phyloP scores from a whole-genome alignment of 2,113 vertebrate genomes.

The Syngnathus scovelli region DNA sequence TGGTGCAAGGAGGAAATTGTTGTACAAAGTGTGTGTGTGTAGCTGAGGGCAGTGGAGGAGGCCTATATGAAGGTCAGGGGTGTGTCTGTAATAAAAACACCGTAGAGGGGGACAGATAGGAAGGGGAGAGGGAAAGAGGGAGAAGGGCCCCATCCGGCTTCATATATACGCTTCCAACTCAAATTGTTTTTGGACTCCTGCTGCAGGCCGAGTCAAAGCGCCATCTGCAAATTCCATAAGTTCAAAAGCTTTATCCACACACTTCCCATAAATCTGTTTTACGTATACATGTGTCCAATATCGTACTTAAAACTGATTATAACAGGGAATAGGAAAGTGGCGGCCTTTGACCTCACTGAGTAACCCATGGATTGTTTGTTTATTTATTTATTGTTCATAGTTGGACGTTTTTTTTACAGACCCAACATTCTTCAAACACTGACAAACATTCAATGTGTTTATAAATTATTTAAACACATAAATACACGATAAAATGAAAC shows the following conservation, averaged over 20 bases:
- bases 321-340: too few relatives aligned
- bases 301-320: neutral
- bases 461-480: too few relatives aligned
- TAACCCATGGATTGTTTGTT: too few relatives aligned
- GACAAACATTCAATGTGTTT: too few relatives aligned
- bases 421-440: too few relatives aligned
- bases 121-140: conserved; percentile 36
- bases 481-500: too few relatives aligned
- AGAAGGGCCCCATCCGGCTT: conserved; percentile 42
- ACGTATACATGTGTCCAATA: neutral
- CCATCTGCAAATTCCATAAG: neutral
- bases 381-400: too few relatives aligned
- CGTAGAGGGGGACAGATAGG: conserved; percentile 43
- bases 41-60: conserved; percentile 29
- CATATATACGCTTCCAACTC: conserved; percentile 32
- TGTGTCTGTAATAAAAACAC: conserved; percentile 61
- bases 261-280: neutral
- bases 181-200: conserved; percentile 11
- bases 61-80: conserved; percentile 57
- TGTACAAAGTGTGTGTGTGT: conserved; percentile 8
- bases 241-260: neutral
- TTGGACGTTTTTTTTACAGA: too few relatives aligned
- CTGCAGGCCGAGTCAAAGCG: conserved; percentile 10
- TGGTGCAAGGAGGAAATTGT: conserved; percentile 20
- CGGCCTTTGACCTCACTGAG: too few relatives aligned